These are phyloP conservation scores for Tapirus terrestris DNA, from an alignment of 2,113 vertebrate genomes.

Conservation along the genomic window DNA sequence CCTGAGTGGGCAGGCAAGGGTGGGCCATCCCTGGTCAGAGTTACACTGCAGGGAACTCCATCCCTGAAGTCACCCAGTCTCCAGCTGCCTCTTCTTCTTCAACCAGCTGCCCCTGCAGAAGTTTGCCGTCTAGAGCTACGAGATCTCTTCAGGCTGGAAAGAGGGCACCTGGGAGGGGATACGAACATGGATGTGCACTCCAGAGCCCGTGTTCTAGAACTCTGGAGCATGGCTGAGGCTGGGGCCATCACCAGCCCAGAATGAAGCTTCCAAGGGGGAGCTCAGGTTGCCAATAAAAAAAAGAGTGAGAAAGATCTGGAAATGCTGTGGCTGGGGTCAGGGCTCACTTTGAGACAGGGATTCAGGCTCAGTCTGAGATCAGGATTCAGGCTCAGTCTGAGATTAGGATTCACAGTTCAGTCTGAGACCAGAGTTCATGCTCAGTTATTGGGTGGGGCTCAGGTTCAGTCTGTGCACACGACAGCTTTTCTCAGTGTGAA, in stretches of 20 bases:
- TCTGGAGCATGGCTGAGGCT: background rate
- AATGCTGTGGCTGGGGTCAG: rapidly evolving
- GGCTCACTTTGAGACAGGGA: background rate
- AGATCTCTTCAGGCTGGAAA: background rate
- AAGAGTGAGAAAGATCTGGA: background rate
- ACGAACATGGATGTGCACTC: rapidly evolving
- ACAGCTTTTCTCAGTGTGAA: rapidly evolving
- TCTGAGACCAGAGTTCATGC: too few species aligned
- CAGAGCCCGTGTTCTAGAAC: background rate
- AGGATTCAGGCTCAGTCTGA: background rate
- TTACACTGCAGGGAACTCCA: too few species aligned
- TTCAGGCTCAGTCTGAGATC: background rate
- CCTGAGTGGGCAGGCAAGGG: rapidly evolving
- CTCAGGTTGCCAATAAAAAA: rapidly evolving
- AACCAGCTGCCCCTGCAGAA: background rate
- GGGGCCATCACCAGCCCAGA: background rate
- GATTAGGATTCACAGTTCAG: background rate
- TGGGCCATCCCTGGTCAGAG: rapidly evolving
- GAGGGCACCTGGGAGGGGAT: rapidly evolving
- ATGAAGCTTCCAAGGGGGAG: background rate
- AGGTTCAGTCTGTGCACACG: rapidly evolving
- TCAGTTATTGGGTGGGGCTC: background rate
- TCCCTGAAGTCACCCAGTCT: background rate
- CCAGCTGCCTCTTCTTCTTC: background rate
- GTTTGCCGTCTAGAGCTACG: background rate